phyloP scores from a whole-genome alignment of 2,113 vertebrate genomes.

The Tenebrosternarchus preto region DNA sequence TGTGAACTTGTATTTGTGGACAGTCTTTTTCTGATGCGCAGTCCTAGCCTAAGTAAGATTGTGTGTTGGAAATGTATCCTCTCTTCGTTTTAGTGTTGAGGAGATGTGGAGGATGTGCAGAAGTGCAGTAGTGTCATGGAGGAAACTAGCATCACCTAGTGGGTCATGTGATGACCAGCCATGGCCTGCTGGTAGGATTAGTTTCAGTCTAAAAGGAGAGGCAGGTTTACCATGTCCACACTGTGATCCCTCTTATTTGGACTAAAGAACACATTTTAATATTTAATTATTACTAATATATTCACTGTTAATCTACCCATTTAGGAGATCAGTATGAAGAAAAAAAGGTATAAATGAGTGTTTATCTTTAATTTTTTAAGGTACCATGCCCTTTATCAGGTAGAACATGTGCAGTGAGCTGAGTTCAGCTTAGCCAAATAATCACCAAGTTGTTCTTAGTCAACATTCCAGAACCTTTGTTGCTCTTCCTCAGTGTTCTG shows the following conservation, averaged over 20 bases:
- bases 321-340: not conserved
- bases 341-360: too few relatives aligned
- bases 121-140: conserved; percentile 40
- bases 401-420: too few relatives aligned
- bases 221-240: conserved; percentile 11
- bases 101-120: conserved; percentile 19
- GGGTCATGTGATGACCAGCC: conserved; percentile 42
- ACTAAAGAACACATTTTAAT: not conserved
- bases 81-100: not conserved
- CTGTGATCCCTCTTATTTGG: conserved; percentile 28
- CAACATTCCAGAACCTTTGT: not conserved
- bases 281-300: not conserved
- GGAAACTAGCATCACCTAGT: conserved; percentile 37
- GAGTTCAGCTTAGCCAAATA: too few relatives aligned
- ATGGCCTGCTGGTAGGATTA: conserved; percentile 44
- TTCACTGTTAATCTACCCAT: not conserved
- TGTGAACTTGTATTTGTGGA: too few relatives aligned
- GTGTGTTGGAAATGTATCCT: not conserved
- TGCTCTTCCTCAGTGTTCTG: conserved; percentile 86
- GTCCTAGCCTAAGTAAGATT: not conserved
- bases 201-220: conserved; percentile 56
- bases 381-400: too few relatives aligned
- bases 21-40: too few relatives aligned
- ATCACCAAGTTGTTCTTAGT: too few relatives aligned
- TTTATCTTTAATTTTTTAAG: too few relatives aligned